phyloP scores from a whole-genome alignment of 2,888 invertebrate species.

The Phengaris alcon region DNA sequence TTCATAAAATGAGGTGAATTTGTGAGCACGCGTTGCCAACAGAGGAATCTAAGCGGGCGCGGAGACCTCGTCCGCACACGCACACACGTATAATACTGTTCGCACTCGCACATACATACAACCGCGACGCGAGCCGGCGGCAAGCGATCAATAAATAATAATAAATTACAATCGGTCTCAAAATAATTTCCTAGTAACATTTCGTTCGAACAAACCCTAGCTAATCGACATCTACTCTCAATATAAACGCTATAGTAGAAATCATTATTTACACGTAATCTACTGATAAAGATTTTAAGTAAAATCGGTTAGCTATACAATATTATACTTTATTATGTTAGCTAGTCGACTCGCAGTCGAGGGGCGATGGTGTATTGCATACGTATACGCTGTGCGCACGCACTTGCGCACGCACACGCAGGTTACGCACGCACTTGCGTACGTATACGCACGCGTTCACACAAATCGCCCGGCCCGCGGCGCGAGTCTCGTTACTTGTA shows the following conservation, averaged over 20 bases:
- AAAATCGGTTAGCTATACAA: conserved; percentile 46
- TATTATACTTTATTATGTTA: conserved; percentile 42
- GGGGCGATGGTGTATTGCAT: conserved; percentile 25
- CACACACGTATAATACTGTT: conserved; percentile 36
- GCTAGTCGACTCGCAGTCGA: conserved; percentile 38
- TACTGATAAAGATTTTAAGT: conserved; percentile 54
- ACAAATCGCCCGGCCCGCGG: conserved; percentile 32
- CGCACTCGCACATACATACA: conserved; percentile 42
- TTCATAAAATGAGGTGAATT: conserved; percentile 15
- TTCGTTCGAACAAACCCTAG: conserved; percentile 76
- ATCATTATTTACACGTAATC: conserved; percentile 65
- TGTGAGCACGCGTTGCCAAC: conserved; percentile 20
- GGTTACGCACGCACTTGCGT: conserved; percentile 31
- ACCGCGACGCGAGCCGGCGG: conserved; percentile 44
- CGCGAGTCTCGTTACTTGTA: conserved; percentile 45
- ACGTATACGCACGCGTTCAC: conserved; percentile 33
- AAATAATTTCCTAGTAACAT: conserved; percentile 57
- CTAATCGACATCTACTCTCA: conserved; percentile 70
- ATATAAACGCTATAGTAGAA: conserved; percentile 66
- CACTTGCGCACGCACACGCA: conserved; percentile 25
- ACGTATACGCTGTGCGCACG: background rate
- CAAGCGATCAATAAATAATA: conserved; percentile 64
- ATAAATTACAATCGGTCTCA: conserved; percentile 60
- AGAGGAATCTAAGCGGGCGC: conserved; percentile 15
- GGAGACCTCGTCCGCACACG: conserved; percentile 32